Conservation (phyloP, 35 echinoderm and acorn worm genomes). For the Apostichopus parvimensis region DNA sequence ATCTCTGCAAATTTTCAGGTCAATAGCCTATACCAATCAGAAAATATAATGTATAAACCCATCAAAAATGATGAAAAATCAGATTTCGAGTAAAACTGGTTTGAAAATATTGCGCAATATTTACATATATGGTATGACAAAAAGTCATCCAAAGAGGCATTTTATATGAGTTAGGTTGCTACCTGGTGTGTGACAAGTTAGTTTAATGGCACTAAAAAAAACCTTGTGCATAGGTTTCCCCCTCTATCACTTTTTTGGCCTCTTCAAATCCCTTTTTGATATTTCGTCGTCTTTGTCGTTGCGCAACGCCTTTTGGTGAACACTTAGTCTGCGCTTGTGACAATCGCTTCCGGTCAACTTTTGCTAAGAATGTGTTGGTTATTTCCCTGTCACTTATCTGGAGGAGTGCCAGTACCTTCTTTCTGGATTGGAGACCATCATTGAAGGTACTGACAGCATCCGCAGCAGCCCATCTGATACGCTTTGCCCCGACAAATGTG, state of each 20-base stretch:
- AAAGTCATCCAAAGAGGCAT: background rate
- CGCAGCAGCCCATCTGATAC: constrained; percentile 17
- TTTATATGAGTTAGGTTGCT: too few relatives aligned
- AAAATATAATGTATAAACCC: too few relatives aligned
- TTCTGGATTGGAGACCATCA: too few relatives aligned
- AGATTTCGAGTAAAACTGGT: too few relatives aligned
- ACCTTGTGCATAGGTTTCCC: constrained; percentile 21
- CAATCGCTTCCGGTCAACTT: constrained; percentile 3
- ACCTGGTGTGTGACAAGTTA: too few relatives aligned
- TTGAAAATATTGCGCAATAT: background rate
- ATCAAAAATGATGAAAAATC: too few relatives aligned
- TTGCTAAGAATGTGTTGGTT: background rate
- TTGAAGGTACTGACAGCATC: background rate
- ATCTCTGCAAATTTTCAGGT: too few relatives aligned
- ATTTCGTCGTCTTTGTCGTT: background rate
- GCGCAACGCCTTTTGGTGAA: constrained; percentile 7
- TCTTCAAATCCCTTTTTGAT: constrained; percentile 62
- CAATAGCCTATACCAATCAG: too few relatives aligned
- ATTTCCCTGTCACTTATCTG: background rate
- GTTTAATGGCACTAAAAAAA: constrained; percentile 15
- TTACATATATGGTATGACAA: background rate
- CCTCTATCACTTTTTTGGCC: constrained; percentile 34
- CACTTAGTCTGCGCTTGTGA: background rate
- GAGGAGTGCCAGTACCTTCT: too few relatives aligned
- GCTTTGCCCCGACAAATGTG: constrained; percentile 48